Evolutionary conservation across 2,113 vertebrate species (phyloP).

Genomic region (Trinectes maculatus): DNA sequence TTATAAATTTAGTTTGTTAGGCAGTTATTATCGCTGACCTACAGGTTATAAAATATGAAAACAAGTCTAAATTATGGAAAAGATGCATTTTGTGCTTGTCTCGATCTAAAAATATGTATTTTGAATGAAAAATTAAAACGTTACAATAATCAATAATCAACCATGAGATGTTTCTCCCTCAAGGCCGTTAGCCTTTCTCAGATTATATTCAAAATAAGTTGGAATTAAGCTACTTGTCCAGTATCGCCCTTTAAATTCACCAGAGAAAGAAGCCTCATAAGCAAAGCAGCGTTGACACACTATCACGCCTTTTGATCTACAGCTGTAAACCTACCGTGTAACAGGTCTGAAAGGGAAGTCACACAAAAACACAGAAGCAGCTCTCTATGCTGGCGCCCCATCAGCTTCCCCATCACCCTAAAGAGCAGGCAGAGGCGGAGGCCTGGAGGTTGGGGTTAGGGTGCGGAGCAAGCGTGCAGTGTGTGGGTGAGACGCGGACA

Average conservation of each 20-base stretch:
- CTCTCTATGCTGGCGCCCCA: conserved; percentile 61
- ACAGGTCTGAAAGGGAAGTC: conserved; percentile 52
- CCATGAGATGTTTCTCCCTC: conserved; percentile 7
- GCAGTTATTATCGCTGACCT: conserved; percentile 47
- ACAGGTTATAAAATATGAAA: conserved; percentile 45
- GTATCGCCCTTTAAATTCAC: conserved; percentile 39
- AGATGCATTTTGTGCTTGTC: conserved; percentile 26
- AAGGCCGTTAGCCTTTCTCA: conserved; percentile 1
- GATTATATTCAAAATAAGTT: conserved; percentile 22
- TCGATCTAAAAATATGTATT: conserved; percentile 1
- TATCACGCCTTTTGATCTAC: conserved; percentile 25
- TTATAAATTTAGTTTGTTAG: conserved; percentile 38
- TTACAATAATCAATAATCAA: background rate
- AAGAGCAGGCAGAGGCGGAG: conserved; percentile 54
- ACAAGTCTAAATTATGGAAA: conserved; percentile 24
- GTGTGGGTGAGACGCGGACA: conserved; percentile 60
- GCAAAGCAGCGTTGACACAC: conserved; percentile 42
- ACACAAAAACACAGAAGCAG: conserved; percentile 58
- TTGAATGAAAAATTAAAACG: background rate
- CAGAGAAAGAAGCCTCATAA: conserved; percentile 33
- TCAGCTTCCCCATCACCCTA: conserved; percentile 52
- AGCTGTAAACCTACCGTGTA: conserved; percentile 34
- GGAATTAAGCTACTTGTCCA: conserved; percentile 2
- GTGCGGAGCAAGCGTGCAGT: conserved; percentile 63
- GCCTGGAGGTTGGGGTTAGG: conserved; percentile 27